A percentile compares a stretch with the other conserved stretches of the same genome.
These are phyloP conservation scores for Nymphicus hollandicus DNA, from an alignment of 2,113 vertebrate genomes.

Conservation along the genomic window DNA sequence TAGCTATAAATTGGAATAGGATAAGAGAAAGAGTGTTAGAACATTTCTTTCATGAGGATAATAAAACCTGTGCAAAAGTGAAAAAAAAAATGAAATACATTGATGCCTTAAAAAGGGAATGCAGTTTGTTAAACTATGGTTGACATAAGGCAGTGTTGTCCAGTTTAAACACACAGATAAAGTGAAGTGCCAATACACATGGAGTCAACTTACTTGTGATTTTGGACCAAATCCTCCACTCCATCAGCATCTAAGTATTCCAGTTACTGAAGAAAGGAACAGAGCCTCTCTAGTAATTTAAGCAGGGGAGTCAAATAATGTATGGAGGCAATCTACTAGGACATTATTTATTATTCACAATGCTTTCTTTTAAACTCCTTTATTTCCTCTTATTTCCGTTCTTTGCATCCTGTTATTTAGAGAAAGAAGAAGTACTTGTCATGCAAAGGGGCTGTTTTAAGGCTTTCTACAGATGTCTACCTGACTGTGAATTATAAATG, in stretches of 20 bases:
- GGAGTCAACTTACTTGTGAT: neutral
- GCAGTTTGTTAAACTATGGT: neutral
- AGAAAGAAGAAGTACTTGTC: neutral
- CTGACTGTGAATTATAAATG: neutral
- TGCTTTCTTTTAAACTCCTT: neutral
- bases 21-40: neutral
- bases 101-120: accelerated
- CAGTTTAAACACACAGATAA: neutral
- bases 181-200: neutral
- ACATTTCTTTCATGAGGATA: neutral
- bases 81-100: neutral
- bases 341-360: neutral
- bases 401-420: neutral
- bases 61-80: neutral
- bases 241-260: neutral
- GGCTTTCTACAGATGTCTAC: neutral
- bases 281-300: neutral
- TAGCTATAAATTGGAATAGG: neutral
- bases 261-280: neutral
- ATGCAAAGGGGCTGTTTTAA: neutral
- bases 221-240: neutral
- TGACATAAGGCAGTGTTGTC: neutral
- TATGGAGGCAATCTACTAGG: neutral
- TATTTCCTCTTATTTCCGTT: neutral
- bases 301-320: neutral